Base-by-base conservation (phyloP, 37 sponge, comb jelly and placozoan genomes). In the Spongia lamella region DNA sequence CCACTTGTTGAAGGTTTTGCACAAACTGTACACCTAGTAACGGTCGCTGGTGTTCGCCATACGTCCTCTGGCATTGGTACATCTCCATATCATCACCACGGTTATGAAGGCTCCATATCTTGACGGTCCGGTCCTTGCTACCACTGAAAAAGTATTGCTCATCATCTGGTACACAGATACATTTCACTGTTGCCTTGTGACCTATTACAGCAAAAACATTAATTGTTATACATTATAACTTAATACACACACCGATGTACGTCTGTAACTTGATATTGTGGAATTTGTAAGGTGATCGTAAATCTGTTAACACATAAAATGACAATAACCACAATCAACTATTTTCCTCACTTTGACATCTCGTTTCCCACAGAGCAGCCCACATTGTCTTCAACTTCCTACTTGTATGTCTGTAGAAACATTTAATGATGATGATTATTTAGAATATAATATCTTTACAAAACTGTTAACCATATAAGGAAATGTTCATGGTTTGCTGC, bases 81-180 rank as follows among this genome's bases (percentile, higher is more conserved):
- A 50, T 51, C 55, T 27, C 63, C 19, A 27, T 38, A 4, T 90
- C 85, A 30, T 70, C 74, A 35, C 86, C 89, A 40, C 77, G 73
- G 71, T 86, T 93, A 40, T 75, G 36, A 24, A 97, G 76, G 0
- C 71, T 75, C 97, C 97, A 97, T 31, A 97, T 63, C 66, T 79
- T 84, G 21, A 90, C 92, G 4, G 84, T 90, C 72, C 79, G 84
- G 75, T 97, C 97, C 56, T 84, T 79, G 69, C 94, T 83, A 40
- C 86, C 89, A 57, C 88, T 86, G 50, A 96, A 51, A 29, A 97
- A 86, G 77, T 77, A 76, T 59, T 79, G 82, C 76, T 96, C 92
- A 38, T 74, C 63, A 36, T 88, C 82, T 7, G 79, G 34, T 0
- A 81, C 87, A 16, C 54, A 36, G 24, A 96, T 61, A 4, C 65